These are phyloP conservation scores for Batillaria attramentaria DNA, from an alignment of 1,140 invertebrate species.

Conservation along the genomic window DNA sequence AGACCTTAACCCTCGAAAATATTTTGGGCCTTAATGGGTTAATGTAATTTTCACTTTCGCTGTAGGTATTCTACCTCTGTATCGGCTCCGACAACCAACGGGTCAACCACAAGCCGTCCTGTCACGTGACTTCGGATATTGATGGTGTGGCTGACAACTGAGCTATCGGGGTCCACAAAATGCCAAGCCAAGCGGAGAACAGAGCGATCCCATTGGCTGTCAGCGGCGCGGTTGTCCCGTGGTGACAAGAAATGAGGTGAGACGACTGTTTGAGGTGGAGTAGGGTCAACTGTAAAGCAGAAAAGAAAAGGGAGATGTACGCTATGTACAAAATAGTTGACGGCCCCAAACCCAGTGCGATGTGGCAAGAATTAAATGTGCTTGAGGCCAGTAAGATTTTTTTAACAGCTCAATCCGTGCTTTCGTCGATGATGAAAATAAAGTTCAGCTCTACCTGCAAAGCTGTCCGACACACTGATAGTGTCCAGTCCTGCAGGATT, in stretches of 20 bases:
- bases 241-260: conserved; percentile 6
- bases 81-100: background rate
- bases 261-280: background rate
- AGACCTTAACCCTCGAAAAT: too few species aligned
- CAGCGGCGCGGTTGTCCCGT: background rate
- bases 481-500: conserved; percentile 46
- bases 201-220: conserved; percentile 44
- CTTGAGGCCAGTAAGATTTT: too few species aligned
- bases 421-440: too few species aligned
- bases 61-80: conserved; percentile 3
- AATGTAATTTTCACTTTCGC: too few species aligned
- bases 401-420: too few species aligned
- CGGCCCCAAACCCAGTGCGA: too few species aligned
- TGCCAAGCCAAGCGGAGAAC: conserved; percentile 45
- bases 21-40: too few species aligned
- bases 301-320: too few species aligned
- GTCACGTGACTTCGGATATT: conserved; percentile 37
- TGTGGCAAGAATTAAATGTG: too few species aligned
- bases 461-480: conserved; percentile 39
- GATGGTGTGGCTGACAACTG: conserved; percentile 42
- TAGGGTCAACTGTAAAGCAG: conserved; percentile 4
- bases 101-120: conserved; percentile 21
- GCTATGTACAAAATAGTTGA: too few species aligned
- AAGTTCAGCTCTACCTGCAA: too few species aligned
- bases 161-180: conserved; percentile 53